A percentile compares a stretch with the other conserved stretches of the same genome.
Conservation (phyloP, 2,888 invertebrate species). For the Neoascia interrupta region DNA sequence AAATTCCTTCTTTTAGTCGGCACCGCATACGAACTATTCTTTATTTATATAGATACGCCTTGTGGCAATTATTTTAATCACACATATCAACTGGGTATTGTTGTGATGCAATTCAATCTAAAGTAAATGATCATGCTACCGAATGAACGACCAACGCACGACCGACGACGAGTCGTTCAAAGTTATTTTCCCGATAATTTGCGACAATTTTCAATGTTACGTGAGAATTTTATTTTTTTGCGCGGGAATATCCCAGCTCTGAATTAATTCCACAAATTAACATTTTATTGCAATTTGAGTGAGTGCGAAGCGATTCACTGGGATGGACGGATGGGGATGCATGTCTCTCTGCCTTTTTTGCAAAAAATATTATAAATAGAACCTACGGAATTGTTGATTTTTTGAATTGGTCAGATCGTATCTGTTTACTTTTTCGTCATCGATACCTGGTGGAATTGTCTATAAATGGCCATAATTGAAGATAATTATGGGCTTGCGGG, state of each 20-base stretch:
- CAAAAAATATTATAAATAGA: too few relatives aligned
- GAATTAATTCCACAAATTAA: conserved; percentile 13
- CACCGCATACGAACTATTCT: not conserved
- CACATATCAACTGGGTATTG: not conserved
- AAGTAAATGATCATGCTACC: not conserved
- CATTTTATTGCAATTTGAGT: not conserved
- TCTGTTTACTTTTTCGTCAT: not conserved
- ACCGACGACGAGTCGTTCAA: too few relatives aligned
- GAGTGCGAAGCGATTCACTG: not conserved
- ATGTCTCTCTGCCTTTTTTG: too few relatives aligned
- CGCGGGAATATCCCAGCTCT: conserved; percentile 37
- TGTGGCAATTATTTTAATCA: too few relatives aligned
- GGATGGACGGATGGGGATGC: not conserved
- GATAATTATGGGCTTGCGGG: conserved; percentile 2
- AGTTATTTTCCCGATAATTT: too few relatives aligned
- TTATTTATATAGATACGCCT: not conserved
- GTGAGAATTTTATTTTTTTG: conserved; percentile 37
- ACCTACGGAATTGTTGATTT: not conserved
- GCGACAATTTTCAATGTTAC: conserved; percentile 55
- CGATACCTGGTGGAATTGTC: not conserved
- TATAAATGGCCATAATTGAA: conserved; percentile 11
- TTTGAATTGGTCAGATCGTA: not conserved
- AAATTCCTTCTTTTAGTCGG: not conserved
- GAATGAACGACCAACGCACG: too few relatives aligned
- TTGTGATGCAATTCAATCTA: conserved; percentile 9